A percentile compares a stretch with the other conserved stretches of the same genome.
Conservation (phyloP, 2,888 invertebrate genomes). For the Cataglyphis livida region DNA sequence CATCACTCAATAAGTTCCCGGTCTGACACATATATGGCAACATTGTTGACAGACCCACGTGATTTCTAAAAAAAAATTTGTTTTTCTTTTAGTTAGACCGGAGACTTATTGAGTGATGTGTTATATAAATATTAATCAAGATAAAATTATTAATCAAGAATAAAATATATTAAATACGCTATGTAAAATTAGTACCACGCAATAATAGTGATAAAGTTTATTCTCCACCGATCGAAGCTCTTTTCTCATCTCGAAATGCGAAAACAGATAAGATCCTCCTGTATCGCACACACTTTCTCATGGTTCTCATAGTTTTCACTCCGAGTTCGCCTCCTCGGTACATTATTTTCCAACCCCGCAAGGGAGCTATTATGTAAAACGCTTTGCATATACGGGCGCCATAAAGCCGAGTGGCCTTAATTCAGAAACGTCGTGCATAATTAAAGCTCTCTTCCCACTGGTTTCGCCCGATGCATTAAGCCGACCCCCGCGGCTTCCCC, state of each 20-base stretch:
- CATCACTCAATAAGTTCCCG: too few relatives aligned
- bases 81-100: too few relatives aligned
- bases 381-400: conserved; percentile 59
- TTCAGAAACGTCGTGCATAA: conserved; percentile 66
- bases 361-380: conserved; percentile 69
- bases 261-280: conserved; percentile 26
- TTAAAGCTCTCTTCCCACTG: conserved; percentile 62
- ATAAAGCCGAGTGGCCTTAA: conserved; percentile 69
- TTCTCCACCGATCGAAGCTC: conserved; percentile 15
- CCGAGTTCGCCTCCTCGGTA: conserved; percentile 38
- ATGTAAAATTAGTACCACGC: conserved; percentile 10
- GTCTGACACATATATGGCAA: too few relatives aligned
- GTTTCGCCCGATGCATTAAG: conserved; percentile 61
- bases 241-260: conserved; percentile 26
- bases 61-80: too few relatives aligned
- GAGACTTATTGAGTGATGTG: too few relatives aligned
- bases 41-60: too few relatives aligned
- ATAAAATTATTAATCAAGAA: conserved; percentile 11
- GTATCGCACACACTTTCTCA: conserved; percentile 12
- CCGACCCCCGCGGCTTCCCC: conserved; percentile 33
- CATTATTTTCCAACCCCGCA: conserved; percentile 66
- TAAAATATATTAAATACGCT: neutral
- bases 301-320: conserved; percentile 50
- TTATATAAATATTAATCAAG: too few relatives aligned
- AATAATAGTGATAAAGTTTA: conserved; percentile 37